A percentile compares a stretch with the other conserved stretches of the same genome.
Conservation (phyloP, 1,140 invertebrate genomes). For the Papilio aristodemus region DNA sequence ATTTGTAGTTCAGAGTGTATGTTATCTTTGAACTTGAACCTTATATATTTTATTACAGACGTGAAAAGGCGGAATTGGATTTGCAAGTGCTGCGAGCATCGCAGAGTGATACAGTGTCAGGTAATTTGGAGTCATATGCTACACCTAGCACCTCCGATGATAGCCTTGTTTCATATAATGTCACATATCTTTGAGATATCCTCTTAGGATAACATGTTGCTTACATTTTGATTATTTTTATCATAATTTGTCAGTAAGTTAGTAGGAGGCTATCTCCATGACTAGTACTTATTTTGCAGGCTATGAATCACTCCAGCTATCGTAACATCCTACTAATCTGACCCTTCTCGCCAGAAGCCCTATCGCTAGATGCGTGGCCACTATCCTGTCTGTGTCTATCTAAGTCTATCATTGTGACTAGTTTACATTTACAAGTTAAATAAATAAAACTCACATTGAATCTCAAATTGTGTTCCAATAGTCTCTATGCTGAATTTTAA, state of each 20-base stretch:
- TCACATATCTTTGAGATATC: constrained; percentile 64
- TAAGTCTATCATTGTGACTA: too few species aligned
- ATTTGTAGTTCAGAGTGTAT: background rate
- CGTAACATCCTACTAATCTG: too few species aligned
- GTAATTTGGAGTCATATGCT: constrained; percentile 68
- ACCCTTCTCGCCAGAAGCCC: too few species aligned
- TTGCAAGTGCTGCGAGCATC: constrained; percentile 74
- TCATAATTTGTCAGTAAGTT: too few species aligned
- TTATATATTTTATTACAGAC: constrained; percentile 54
- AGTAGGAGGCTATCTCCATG: too few species aligned
- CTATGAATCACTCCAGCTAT: too few species aligned
- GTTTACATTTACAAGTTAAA: background rate
- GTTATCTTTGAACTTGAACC: constrained; percentile 26
- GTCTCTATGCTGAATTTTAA: too few species aligned
- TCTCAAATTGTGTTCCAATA: background rate
- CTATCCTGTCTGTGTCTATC: too few species aligned
- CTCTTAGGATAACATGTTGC: constrained; percentile 38
- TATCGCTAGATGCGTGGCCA: too few species aligned
- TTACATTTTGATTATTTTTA: constrained; percentile 31
- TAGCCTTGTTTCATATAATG: constrained; percentile 62
- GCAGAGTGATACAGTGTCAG: constrained; percentile 77
- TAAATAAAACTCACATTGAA: too few species aligned
- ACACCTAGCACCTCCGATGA: constrained; percentile 61
- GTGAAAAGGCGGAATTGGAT: constrained; percentile 81
- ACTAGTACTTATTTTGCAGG: too few species aligned